Evolutionary conservation across 2,797 vertebrate genomes (phyloP), one percentile per base, ranked within the genome.

Genomic region (Malacoctenus gilli): DNA sequence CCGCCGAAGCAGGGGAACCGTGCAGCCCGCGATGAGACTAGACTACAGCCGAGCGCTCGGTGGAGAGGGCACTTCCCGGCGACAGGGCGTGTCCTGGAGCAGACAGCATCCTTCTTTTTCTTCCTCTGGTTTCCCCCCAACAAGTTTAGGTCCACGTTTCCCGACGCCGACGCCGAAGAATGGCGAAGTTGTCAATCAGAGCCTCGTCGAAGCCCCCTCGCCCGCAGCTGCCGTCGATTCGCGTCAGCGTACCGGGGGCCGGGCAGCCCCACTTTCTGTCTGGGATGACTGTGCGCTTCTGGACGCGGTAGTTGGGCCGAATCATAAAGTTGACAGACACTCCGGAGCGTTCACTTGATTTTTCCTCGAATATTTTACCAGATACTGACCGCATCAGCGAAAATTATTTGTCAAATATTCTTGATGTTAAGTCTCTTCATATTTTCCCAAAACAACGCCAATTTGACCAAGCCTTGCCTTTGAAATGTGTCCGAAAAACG

Each of bases 41-140:
- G 72, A 71, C 52, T 8, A 34, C 74, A 70, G 44, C 16, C 41
- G 65, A 56, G 70, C 67, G 75, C 53, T 64, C 70, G 85, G 69
- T 76, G 79, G 54, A 72, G 75, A 76, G 62, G 70, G 72, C 68
- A 59, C 69, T 84, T 84, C 81, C 64, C 75, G 70, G 75, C 64
- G 72, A 64, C 82, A 88, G 88, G 88, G 89, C 86, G 89, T 91
- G 88, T 91, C 88, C 85, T 85, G 83, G 61, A 87, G 40, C 84
- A 89, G n/a, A 82, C 80, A 83, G 87, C 84, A 83, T 90, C 87
- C 79, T 74, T 73, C 73, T 84, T 21, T 66, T 84, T 83, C 4
- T 2, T 32, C 8, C 75, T 75, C 71, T n/a, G n/a, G n/a, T n/a
- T 3, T 28, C 25, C 25, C 25, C 25, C 2, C 25, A 28, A 28